Evolutionary conservation across 2,797 vertebrate genomes (phyloP).

Genomic region (Sebastolobus altivelis): DNA sequence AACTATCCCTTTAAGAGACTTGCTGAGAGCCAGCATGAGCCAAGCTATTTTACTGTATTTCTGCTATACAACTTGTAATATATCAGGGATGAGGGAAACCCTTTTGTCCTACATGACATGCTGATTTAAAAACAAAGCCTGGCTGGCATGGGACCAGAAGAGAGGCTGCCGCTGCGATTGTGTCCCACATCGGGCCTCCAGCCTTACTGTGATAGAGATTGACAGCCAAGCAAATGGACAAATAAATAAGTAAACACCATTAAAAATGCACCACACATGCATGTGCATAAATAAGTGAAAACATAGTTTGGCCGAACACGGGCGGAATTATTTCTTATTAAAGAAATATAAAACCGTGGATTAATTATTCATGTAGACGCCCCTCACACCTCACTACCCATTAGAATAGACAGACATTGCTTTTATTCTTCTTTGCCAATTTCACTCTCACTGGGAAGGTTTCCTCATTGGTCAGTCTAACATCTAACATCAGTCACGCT

Average conservation of each 20-base stretch:
- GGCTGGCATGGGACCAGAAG: background rate
- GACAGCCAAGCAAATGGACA: conserved; percentile 65
- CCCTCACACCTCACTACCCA: background rate
- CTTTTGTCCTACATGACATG: conserved; percentile 5
- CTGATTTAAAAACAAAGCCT: conserved; percentile 17
- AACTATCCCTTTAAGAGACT: background rate
- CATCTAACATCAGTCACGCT: conserved; percentile 1
- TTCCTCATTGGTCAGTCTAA: conserved; percentile 29
- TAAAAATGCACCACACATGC: conserved; percentile 70
- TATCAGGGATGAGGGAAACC: conserved; percentile 13
- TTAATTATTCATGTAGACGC: conserved; percentile 64
- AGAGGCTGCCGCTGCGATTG: background rate
- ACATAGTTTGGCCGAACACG: conserved; percentile 50
- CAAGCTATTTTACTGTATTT: too few species aligned
- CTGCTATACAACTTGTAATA: conserved; percentile 2
- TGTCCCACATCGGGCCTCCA: conserved; percentile 1
- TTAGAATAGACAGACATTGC: conserved; percentile 25
- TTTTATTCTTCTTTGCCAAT: background rate
- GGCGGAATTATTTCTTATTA: conserved; percentile 69
- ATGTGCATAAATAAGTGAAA: conserved; percentile 74
- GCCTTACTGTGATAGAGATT: conserved; percentile 15
- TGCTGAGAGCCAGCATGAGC: background rate
- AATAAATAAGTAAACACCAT: conserved; percentile 78
- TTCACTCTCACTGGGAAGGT: conserved; percentile 1
- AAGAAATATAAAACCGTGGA: conserved; percentile 59